Percentiles rank a stretch among this genome's conserved stretches.
Evolutionary conservation across 2,113 vertebrate genomes (phyloP).

Genomic region (Varanus salvator): DNA sequence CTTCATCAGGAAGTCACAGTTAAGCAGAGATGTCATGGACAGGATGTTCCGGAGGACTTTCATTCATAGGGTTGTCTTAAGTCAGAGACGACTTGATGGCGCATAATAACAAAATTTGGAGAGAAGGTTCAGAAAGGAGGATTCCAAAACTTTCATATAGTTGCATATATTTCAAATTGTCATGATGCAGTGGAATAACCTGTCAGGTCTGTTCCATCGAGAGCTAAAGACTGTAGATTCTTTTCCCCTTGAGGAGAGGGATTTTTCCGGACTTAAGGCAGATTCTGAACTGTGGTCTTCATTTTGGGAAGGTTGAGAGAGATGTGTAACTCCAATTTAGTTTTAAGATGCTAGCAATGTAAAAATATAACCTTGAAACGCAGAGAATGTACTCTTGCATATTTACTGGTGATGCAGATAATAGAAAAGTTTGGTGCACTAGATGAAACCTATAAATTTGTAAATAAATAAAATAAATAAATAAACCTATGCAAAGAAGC

Average conservation of each 20-base stretch:
- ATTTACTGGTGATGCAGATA: not conserved
- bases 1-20: no score
- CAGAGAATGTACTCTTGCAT: not conserved
- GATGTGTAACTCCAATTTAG: not conserved
- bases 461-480: no score
- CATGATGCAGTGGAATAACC: no score
- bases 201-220: not conserved
- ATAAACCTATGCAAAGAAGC: not conserved
- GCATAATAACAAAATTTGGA: no score
- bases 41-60: no score
- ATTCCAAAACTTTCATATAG: no score
- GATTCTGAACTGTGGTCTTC: not conserved
- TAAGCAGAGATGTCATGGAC: no score
- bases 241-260: not conserved
- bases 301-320: not conserved
- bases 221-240: not conserved
- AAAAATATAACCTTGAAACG: not conserved
- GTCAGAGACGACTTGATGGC: no score
- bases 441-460: not conserved
- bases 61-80: no score
- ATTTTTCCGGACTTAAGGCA: not conserved
- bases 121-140: no score
- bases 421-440: not conserved
- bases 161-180: no score
- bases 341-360: not conserved